These are phyloP conservation scores for Corythoichthys intestinalis DNA, from an alignment of 2,113 vertebrate species.

Conservation along the genomic window DNA sequence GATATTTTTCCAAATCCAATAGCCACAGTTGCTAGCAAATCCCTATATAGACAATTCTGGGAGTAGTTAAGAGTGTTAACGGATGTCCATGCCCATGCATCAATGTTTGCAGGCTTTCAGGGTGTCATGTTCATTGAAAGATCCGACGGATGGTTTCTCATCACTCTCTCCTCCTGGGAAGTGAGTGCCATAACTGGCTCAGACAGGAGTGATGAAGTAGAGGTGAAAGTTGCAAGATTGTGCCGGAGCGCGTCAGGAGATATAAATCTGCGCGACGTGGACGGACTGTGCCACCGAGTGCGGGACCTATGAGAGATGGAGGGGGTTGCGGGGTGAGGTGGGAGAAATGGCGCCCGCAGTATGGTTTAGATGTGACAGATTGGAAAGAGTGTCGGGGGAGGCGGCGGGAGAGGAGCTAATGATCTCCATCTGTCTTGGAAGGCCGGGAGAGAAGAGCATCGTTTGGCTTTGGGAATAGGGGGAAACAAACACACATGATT, in stretches of 20 bases:
- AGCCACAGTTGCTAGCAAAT: not conserved
- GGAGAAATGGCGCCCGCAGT: slow-evolving; percentile 30
- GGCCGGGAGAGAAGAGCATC: slow-evolving; percentile 43
- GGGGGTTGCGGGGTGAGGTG: slow-evolving; percentile 22
- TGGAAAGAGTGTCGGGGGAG: slow-evolving; percentile 3
- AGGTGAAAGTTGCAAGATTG: slow-evolving; percentile 65
- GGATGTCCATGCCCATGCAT: not conserved
- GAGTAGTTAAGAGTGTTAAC: not conserved
- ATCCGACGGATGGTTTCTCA: slow-evolving; percentile 50
- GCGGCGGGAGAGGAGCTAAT: slow-evolving; percentile 45
- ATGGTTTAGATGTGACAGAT: slow-evolving; percentile 48
- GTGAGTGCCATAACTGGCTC: slow-evolving; percentile 65
- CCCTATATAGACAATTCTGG: not conserved
- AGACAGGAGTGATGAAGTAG: slow-evolving; percentile 68
- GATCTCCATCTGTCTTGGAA: slow-evolving; percentile 64
- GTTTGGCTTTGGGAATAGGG: slow-evolving; percentile 49
- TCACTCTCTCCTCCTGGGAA: slow-evolving; percentile 60
- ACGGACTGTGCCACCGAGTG: slow-evolving; percentile 35
- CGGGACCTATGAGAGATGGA: slow-evolving; percentile 20
- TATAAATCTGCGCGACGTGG: slow-evolving; percentile 55
- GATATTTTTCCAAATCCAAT: not conserved
- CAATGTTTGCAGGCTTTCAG: slow-evolving; percentile 32
- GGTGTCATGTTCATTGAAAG: slow-evolving; percentile 35
- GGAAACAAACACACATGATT: slow-evolving; percentile 57
- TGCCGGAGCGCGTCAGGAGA: slow-evolving; percentile 20